These are phyloP conservation scores for Boloria selene DNA, from an alignment of 2,888 invertebrate species.

Conservation along the genomic window DNA sequence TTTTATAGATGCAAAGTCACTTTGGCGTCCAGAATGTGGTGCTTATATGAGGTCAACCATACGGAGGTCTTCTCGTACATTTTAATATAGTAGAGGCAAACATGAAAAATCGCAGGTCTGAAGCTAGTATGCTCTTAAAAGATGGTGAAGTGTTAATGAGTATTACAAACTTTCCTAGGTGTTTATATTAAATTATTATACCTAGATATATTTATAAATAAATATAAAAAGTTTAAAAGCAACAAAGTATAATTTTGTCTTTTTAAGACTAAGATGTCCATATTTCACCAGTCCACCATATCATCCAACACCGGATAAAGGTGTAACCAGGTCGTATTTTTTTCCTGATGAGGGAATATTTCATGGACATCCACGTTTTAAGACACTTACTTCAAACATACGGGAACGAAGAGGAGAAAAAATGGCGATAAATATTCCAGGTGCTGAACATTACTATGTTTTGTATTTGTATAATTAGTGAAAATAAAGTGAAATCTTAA, in stretches of 20 bases:
- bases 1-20: slow-evolving; percentile 87
- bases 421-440: slow-evolving; percentile 97
- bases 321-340: slow-evolving; percentile 91
- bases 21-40: slow-evolving; percentile 99
- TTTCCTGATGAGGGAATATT: slow-evolving; percentile 98
- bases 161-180: slow-evolving; percentile 97
- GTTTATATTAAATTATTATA: slow-evolving; percentile 32
- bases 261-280: slow-evolving; percentile 90
- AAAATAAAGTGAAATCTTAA: not conserved
- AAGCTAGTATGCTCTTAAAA: slow-evolving; percentile 88
- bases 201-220: not conserved
- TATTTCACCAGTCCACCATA: slow-evolving; percentile 92
- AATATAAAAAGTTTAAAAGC: not conserved
- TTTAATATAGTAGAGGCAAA: slow-evolving; percentile 99
- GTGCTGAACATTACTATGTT: slow-evolving; percentile 83
- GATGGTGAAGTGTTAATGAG: slow-evolving; percentile 93
- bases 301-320: slow-evolving; percentile 84
- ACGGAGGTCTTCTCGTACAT: slow-evolving; percentile 96
- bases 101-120: slow-evolving; percentile 94
- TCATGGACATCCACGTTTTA: slow-evolving; percentile 96
- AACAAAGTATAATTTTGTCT: not conserved
- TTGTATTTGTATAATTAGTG: no score
- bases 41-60: slow-evolving; percentile 98
- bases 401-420: slow-evolving; percentile 95
- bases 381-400: slow-evolving; percentile 96